Conservation (phyloP, 2,797 vertebrate genomes). For the Sebastes trivittatus region DNA sequence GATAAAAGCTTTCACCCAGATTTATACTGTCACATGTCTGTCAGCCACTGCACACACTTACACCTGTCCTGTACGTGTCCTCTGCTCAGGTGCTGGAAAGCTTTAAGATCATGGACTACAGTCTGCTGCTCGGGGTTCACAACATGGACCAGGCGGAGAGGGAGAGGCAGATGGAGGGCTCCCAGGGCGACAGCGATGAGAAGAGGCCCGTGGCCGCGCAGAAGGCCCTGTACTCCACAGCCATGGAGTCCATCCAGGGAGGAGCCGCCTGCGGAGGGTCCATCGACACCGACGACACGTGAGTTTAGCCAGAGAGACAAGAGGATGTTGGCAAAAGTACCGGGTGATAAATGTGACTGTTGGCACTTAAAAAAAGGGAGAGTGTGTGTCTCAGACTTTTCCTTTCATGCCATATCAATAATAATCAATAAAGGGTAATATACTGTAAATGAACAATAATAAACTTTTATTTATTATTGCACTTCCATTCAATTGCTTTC, state of each 20-base stretch:
- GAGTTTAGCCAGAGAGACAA: constrained; percentile 65
- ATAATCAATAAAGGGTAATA: background rate
- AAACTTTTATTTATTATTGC: background rate
- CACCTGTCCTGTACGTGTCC: constrained; percentile 2
- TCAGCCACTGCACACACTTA: background rate
- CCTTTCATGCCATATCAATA: background rate
- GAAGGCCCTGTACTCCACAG: constrained; percentile 97
- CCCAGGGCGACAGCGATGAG: constrained; percentile 88
- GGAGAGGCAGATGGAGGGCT: constrained; percentile 91
- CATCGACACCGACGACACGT: constrained; percentile 97
- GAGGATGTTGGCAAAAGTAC: background rate
- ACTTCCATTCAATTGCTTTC: background rate
- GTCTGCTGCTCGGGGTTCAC: constrained; percentile 95
- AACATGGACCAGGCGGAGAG: constrained; percentile 95
- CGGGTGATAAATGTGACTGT: background rate
- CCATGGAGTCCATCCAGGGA: constrained; percentile 99
- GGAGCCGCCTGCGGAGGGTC: constrained; percentile 92
- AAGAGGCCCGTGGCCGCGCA: constrained; percentile 96
- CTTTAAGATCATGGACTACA: constrained; percentile 99
- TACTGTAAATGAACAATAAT: background rate
- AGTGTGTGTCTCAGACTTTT: background rate
- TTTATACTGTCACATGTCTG: background rate
- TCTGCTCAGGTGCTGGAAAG: constrained; percentile 90
- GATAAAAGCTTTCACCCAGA: background rate
- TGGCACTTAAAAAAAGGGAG: background rate